Percentiles rank a stretch among this genome's conserved stretches.
phyloP scores from a whole-genome alignment of 2,113 vertebrate species.

The Tragelaphus buxtoni region DNA sequence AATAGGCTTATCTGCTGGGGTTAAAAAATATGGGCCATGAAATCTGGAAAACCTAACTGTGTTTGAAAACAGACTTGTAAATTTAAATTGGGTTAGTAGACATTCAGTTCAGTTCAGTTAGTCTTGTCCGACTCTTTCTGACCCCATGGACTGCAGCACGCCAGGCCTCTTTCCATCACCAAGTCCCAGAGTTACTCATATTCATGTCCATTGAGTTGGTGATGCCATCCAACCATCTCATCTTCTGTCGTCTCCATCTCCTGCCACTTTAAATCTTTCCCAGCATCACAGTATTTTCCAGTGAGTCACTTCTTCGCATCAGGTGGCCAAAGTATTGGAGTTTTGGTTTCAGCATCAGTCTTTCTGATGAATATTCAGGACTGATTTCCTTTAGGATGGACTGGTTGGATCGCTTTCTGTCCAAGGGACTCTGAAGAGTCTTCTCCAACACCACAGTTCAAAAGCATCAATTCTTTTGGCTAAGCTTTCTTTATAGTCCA shows the following conservation, averaged over 20 bases:
- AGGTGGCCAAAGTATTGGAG: neutral
- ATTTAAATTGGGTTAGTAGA: neutral
- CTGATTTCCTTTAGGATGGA: neutral
- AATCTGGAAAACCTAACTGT: neutral
- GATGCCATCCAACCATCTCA: neutral
- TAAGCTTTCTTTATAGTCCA: neutral
- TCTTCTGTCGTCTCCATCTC: neutral
- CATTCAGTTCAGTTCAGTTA: neutral
- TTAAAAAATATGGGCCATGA: neutral
- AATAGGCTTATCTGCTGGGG: neutral
- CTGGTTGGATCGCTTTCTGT: neutral
- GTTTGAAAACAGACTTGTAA: neutral
- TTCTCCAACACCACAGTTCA: neutral
- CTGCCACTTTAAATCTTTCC: neutral
- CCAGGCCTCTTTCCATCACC: neutral
- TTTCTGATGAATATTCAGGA: neutral
- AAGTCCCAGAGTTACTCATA: neutral
- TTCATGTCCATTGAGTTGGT: neutral
- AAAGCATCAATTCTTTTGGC: neutral
- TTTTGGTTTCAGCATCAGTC: neutral
- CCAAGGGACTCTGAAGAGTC: neutral
- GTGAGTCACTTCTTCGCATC: neutral
- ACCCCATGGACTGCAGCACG: neutral
- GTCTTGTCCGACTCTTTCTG: accelerated
- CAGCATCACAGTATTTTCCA: neutral